Percentiles rank a stretch among this genome's conserved stretches.
These are phyloP conservation scores for Boulengeromyrus knoepffleri DNA, from an alignment of 2,113 vertebrate species.

Conservation along the genomic window DNA sequence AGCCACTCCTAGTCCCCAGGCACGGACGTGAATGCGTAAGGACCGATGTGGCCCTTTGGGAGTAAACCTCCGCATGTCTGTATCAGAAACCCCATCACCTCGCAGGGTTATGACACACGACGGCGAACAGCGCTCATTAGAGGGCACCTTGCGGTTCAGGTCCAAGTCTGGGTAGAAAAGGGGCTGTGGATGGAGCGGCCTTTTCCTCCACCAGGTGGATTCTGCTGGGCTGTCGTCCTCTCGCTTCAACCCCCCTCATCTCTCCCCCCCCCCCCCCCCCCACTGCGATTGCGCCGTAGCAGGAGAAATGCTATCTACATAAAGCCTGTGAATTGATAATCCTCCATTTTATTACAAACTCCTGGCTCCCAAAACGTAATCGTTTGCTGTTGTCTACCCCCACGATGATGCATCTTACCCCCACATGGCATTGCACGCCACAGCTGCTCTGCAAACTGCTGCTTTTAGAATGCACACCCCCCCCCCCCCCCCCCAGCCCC, in stretches of 20 bases:
- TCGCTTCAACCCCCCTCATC: not conserved
- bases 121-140: not conserved
- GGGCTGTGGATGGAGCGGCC: not conserved
- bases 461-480: constrained; percentile 64
- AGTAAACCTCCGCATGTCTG: not conserved
- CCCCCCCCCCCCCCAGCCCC: constrained; percentile 34
- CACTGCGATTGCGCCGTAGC: constrained; percentile 38
- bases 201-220: not conserved
- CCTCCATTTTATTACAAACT: constrained; percentile 80
- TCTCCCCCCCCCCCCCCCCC: not conserved
- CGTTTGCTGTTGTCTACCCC: constrained; percentile 63
- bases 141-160: not conserved
- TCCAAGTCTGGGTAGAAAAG: not conserved
- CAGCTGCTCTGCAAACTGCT: constrained; percentile 47
- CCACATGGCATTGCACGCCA: constrained; percentile 77
- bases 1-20: not conserved
- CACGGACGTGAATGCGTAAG: not conserved
- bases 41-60: not conserved
- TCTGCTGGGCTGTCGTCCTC: not conserved
- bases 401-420: constrained; percentile 64
- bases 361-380: constrained; percentile 74
- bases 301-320: constrained; percentile 65
- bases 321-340: constrained; percentile 79
- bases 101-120: not conserved
- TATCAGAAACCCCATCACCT: not conserved